Base-by-base conservation (phyloP, 1,140 invertebrate genomes). In the Brachionus calyciflorus region DNA sequence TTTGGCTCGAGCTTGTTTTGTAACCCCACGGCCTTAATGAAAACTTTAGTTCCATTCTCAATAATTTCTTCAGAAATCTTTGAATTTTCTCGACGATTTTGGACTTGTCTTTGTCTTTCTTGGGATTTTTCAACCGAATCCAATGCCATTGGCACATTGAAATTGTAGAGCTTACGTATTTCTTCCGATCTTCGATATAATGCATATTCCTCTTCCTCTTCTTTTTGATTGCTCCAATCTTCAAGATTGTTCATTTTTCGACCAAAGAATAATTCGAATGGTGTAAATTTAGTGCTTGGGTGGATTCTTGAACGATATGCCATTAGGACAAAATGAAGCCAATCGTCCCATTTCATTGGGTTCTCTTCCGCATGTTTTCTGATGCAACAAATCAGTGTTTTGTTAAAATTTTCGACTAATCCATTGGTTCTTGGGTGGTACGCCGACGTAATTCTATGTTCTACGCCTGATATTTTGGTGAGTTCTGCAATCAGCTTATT, bases 391-490 rank as follows among this genome's bases (percentile, higher is more conserved):
- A 79, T 77, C 0, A 83, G 30, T 0, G 77, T 79, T 17, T 73
- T 37, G 51, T 82, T 81, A 28, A 80, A 78, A 17, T 77, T 70
- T 68, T 82, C 81, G 3, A 65, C 46, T 3, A 81, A 49, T 0
- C 83, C 82, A 70, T 84, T 83, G 65, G 81, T 79, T 51, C 80
- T 65, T 5, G 79, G 79, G 49, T 81, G 79, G 26, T 81, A 82
- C 26, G 81, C 70, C 7, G 81, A 79, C 1, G 80, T 80, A 0
- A 44, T 68, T 0, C 81, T 33, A 4, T 79, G 78, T n/a, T 77
- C 73, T 2, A 82, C 70, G n/a, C 68, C 60, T n/a, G 80, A n/a
- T 10, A 78, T 46, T 44, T 70, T 78, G 12, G 46, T 53, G 3
- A 81, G 26, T 33, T 81, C 70, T 21, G 51, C 49, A 48, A 80